A percentile compares a stretch with the other conserved stretches of the same genome.
These are phyloP conservation scores for Protodeltote pygarga DNA, from an alignment of 2,888 invertebrate species.

Conservation along the genomic window DNA sequence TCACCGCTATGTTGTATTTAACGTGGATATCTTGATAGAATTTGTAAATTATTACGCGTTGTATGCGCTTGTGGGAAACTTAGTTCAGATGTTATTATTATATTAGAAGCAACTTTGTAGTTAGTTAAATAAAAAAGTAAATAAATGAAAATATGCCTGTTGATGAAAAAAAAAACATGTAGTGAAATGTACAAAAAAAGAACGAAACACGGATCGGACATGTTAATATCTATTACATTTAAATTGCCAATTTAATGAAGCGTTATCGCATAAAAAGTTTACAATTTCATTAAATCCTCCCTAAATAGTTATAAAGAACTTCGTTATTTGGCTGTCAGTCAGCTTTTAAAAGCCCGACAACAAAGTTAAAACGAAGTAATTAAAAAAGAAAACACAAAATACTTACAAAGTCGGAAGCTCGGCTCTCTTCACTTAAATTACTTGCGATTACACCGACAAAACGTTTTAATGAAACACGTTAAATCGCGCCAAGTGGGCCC, in stretches of 20 bases:
- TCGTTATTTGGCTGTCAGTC: constrained; percentile 86
- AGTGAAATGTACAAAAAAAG: neutral
- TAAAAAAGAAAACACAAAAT: constrained; percentile 87
- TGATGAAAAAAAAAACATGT: neutral
- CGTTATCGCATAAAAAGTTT: constrained; percentile 72
- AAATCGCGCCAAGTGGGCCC: constrained; percentile 83
- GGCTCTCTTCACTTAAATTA: constrained; percentile 86
- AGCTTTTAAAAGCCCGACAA: constrained; percentile 84
- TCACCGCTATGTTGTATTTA: constrained; percentile 63
- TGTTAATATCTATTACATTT: constrained; percentile 37
- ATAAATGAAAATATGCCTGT: no score
- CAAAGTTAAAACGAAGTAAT: constrained; percentile 87
- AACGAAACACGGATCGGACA: neutral
- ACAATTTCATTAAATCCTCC: constrained; percentile 81
- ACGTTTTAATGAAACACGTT: constrained; percentile 86
- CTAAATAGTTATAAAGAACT: constrained; percentile 85
- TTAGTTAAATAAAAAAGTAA: no score
- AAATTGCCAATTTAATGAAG: constrained; percentile 65
- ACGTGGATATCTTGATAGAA: constrained; percentile 56
- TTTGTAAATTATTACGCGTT: constrained; percentile 33
- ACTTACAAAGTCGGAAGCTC: constrained; percentile 86
- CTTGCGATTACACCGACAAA: constrained; percentile 87
- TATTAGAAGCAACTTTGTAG: neutral
- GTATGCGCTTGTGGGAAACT: neutral
- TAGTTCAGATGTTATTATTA: neutral